A percentile compares a stretch with the other conserved stretches of the same genome.
These are phyloP conservation scores for Siniperca knerii DNA, from an alignment of 2,113 vertebrate species.

Conservation along the genomic window DNA sequence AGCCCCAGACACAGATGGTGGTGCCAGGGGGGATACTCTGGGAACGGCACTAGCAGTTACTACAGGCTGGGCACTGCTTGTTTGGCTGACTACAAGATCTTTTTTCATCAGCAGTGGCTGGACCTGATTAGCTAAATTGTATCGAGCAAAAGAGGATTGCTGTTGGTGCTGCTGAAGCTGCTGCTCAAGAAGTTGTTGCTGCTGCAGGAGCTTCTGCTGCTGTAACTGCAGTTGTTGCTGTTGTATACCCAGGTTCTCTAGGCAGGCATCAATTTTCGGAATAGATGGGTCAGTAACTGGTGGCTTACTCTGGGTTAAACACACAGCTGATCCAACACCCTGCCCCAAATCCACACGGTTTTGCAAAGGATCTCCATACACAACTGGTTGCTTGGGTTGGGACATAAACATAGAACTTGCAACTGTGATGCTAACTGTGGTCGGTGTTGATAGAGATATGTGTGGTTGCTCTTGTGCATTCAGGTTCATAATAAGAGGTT, in stretches of 20 bases:
- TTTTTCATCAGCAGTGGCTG: conserved; percentile 88
- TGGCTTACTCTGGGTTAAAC: conserved; percentile 91
- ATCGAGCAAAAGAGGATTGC: conserved; percentile 92
- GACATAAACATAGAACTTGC: conserved; percentile 91
- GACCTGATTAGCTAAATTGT: conserved; percentile 91
- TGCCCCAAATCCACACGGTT: conserved; percentile 95
- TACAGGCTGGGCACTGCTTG: conserved; percentile 82
- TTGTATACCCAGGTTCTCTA: conserved; percentile 87
- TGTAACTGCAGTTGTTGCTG: conserved; percentile 87
- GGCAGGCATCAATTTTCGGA: conserved; percentile 86
- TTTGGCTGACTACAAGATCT: conserved; percentile 90
- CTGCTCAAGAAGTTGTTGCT: conserved; percentile 87
- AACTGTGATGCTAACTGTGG: conserved; percentile 91
- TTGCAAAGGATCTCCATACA: conserved; percentile 97
- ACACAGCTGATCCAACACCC: conserved; percentile 91
- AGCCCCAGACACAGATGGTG: conserved; percentile 79
- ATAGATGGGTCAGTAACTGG: conserved; percentile 82
- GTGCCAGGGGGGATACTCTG: conserved; percentile 85
- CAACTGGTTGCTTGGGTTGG: conserved; percentile 90
- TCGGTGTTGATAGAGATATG: conserved; percentile 87
- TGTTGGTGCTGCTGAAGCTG: conserved; percentile 87
- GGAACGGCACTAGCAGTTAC: conserved; percentile 82
- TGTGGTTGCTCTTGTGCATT: conserved; percentile 95
- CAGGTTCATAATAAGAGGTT: conserved; percentile 96
- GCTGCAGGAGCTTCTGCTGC: conserved; percentile 86